Evolutionary conservation across 2,113 vertebrate species (phyloP).

Genomic region (Irena cyanogastra): DNA sequence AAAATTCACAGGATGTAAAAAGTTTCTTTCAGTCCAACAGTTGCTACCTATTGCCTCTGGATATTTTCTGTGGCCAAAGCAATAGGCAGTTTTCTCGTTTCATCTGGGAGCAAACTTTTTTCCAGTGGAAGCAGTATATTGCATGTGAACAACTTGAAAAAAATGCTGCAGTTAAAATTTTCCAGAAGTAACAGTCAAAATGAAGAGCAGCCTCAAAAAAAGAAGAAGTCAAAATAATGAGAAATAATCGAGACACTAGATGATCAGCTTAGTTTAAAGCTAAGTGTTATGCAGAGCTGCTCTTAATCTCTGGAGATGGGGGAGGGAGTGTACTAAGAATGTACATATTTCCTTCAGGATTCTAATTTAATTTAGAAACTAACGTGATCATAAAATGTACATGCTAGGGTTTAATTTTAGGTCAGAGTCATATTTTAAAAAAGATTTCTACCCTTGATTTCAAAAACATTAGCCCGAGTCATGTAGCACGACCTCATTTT

Average conservation of each 20-base stretch:
- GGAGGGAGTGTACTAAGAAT: neutral
- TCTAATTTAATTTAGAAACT: conserved; percentile 15
- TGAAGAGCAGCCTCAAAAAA: neutral
- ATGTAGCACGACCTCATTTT: neutral
- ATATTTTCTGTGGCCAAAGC: neutral
- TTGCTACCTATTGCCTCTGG: neutral
- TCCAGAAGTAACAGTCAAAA: neutral
- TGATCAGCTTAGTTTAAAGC: neutral
- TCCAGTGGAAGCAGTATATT: neutral
- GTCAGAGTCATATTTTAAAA: neutral
- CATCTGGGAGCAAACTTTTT: neutral
- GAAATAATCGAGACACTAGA: neutral
- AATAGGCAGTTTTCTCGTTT: rapidly evolving
- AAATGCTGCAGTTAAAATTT: neutral
- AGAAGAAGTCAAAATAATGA: neutral
- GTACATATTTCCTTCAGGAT: neutral
- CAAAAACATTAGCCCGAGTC: neutral
- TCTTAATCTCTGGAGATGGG: neutral
- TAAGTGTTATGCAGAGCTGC: neutral
- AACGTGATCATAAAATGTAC: neutral
- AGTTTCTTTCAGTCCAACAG: neutral
- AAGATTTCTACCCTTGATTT: neutral
- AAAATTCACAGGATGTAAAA: neutral
- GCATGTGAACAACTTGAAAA: neutral
- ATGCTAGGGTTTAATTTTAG: neutral